Percentiles rank a stretch among this genome's conserved stretches.
Evolutionary conservation across 2,113 vertebrate species (phyloP).

Genomic region (Thinocorus orbignyianus): DNA sequence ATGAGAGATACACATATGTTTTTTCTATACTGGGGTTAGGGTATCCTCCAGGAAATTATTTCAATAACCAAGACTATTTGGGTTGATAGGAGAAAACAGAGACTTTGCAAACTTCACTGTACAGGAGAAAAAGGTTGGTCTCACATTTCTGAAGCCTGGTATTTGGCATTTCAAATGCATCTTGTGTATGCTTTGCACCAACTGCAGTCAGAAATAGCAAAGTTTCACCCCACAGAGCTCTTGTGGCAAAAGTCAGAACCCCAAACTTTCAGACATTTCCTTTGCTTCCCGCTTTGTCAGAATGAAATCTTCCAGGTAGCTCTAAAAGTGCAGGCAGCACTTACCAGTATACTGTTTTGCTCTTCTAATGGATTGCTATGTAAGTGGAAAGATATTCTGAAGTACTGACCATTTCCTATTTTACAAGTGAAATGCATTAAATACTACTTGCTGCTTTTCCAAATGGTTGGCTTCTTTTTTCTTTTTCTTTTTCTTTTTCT

Average conservation of each 20-base stretch:
- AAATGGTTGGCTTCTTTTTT: not conserved
- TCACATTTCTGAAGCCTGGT: not conserved
- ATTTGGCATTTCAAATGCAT: not conserved
- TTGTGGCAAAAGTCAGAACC: not conserved
- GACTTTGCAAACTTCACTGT: not conserved
- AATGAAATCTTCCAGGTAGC: not conserved
- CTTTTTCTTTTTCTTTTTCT: not conserved
- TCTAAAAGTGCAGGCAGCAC: not conserved
- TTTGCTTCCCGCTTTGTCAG: not conserved
- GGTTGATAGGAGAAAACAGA: not conserved
- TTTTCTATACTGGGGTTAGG: not conserved
- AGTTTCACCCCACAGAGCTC: not conserved
- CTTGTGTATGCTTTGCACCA: not conserved
- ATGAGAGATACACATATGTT: not conserved
- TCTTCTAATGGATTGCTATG: not conserved
- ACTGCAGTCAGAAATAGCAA: not conserved
- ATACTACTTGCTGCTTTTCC: not conserved
- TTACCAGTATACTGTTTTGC: not conserved
- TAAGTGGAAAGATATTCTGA: not conserved
- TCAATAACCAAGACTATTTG: not conserved
- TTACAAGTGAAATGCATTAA: not conserved
- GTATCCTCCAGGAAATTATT: not conserved
- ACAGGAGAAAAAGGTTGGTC: not conserved
- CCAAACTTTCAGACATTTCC: not conserved
- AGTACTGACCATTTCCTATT: not conserved